A percentile compares a stretch with the other conserved stretches of the same genome.
Evolutionary conservation across 2,113 vertebrate genomes (phyloP).

Genomic region (Siniperca chuatsi): DNA sequence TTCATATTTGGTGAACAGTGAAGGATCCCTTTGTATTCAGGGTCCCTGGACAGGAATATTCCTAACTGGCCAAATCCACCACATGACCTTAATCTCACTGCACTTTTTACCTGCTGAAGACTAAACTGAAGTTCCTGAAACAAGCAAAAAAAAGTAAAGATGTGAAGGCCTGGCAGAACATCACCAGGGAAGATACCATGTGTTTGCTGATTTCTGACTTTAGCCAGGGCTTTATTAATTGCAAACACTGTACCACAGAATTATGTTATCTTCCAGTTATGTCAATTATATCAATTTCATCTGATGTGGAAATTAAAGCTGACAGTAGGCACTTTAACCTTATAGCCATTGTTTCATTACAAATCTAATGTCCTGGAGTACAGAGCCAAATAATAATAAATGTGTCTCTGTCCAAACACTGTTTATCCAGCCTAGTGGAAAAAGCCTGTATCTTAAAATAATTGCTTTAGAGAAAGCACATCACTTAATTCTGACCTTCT

Average conservation of each 20-base stretch:
- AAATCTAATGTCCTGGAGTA: neutral
- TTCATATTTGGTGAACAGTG: neutral
- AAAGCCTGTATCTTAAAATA: slow-evolving; percentile 45
- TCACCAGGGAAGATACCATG: neutral
- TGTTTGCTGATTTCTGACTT: neutral
- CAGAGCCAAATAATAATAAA: slow-evolving; percentile 31
- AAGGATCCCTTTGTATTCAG: neutral
- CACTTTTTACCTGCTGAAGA: neutral
- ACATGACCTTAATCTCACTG: neutral
- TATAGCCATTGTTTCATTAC: neutral
- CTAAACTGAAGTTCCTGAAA: neutral
- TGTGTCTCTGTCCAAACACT: slow-evolving; percentile 8
- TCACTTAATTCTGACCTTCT: slow-evolving; percentile 64
- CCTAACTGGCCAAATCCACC: neutral
- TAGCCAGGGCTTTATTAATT: neutral
- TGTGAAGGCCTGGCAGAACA: neutral
- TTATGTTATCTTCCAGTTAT: neutral
- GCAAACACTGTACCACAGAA: neutral
- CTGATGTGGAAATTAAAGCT: neutral
- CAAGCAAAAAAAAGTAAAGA: neutral
- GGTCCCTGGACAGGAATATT: neutral
- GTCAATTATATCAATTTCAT: neutral
- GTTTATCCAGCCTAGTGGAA: slow-evolving; percentile 26
- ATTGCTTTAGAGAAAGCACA: slow-evolving; percentile 54
- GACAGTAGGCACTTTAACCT: slow-evolving; percentile 5